Evolutionary conservation across 1,140 invertebrate genomes (phyloP), one percentile per base, ranked within the genome.

Genomic region (Nomia melanderi): DNA sequence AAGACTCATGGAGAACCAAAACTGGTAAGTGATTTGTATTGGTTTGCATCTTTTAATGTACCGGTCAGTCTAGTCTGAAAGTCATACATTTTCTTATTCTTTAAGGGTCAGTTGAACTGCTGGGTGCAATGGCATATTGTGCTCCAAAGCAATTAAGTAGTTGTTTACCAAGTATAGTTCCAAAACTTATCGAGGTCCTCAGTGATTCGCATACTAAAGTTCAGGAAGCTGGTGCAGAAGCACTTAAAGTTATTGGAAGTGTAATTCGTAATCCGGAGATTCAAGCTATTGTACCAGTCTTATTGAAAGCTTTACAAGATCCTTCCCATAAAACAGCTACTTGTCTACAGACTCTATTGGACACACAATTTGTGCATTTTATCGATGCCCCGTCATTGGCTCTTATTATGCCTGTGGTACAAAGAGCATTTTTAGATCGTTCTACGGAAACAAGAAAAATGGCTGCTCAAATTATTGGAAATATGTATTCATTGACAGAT

Each of bases 201-300:
- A 97, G 98, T 76, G 99, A 99, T 93, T 99, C 98, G 0, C 99
- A 99, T 88, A 96, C 96, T 72, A 98, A 98, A 93, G 98, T 99
- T n/a, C 98, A 99, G 93, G 97, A 97, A 89, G 97, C 98, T 23
- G 98, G 98, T 20, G 97, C 97, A 7, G 97, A 98, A 90, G 99
- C 99, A 62, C 93, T 99, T 2, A 96, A 96, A 91, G 97, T 99
- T 79, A 99, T 99, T 90, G 99, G 98, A 25, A 98, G 97, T 65
- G 99, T 99, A 54, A 99, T 99, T 75, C 94, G 97, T 82, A 99
- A 99, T 94, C 99, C 99, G 0, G 99, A 99, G 93, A 99, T 99
- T 92, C 97, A 98, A 95, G 97, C 97, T 0, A 98, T 98, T 90
- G 97, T 98, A 6, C 97, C 98, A 1, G 96, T 97, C 12, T 92